A percentile compares a stretch with the other conserved stretches of the same genome.
Evolutionary conservation across 2,113 vertebrate genomes (phyloP).

Genomic region (Bathybates hornii): DNA sequence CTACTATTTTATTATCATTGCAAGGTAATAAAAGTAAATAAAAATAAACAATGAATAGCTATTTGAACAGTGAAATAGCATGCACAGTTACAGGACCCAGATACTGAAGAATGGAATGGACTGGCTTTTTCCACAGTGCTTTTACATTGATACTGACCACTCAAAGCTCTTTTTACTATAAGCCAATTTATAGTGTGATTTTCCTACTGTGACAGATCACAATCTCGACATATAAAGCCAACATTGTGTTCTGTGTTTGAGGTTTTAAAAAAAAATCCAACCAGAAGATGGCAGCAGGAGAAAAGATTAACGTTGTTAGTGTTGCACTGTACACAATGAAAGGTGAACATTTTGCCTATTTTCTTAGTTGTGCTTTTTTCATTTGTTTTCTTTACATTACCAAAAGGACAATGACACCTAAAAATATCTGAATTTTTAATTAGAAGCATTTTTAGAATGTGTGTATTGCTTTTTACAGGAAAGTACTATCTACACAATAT

Average conservation of each 20-base stretch:
- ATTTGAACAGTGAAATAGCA: not conserved
- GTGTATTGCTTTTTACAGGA: not conserved
- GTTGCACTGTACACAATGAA: not conserved
- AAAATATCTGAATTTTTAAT: not conserved
- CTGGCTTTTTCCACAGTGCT: not conserved
- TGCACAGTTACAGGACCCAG: not conserved
- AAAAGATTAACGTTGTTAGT: not conserved
- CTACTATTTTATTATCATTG: not conserved
- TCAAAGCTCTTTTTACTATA: not conserved
- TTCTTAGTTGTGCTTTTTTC: not conserved
- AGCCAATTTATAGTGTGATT: not conserved
- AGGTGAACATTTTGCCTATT: not conserved
- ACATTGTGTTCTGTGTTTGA: not conserved
- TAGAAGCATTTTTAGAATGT: not conserved
- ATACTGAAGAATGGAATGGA: not conserved
- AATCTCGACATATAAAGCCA: not conserved
- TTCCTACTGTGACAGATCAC: not conserved
- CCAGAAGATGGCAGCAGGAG: conserved; percentile 65
- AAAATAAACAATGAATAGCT: not conserved
- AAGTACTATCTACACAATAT: not conserved
- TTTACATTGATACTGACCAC: not conserved
- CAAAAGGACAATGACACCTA: not conserved
- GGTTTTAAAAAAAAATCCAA: not conserved
- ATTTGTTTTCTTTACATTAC: not conserved
- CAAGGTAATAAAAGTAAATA: not conserved